A percentile compares a stretch with the other conserved stretches of the same genome.
Evolutionary conservation across 2,113 vertebrate species (phyloP).

Genomic region (Menura novaehollandiae): DNA sequence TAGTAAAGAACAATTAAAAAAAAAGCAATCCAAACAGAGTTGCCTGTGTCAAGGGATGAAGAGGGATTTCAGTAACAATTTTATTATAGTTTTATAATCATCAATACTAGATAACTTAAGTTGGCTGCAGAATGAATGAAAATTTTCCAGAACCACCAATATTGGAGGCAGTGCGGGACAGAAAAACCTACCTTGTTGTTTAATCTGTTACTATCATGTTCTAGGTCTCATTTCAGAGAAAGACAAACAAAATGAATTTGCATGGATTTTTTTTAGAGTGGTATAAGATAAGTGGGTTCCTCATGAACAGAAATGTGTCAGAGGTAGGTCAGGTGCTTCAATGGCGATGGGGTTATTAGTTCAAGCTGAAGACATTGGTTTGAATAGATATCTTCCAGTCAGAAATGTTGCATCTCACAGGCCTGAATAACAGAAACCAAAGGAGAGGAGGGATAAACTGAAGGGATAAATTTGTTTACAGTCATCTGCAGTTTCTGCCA

Average conservation of each 20-base stretch:
- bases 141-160: neutral
- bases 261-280: neutral
- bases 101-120: neutral
- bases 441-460: neutral
- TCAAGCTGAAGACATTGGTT: neutral
- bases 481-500: neutral
- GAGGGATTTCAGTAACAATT: neutral
- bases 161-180: neutral
- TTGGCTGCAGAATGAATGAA: neutral
- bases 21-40: neutral
- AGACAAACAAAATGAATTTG: neutral
- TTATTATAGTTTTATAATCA: neutral
- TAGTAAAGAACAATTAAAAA: neutral
- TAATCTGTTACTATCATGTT: neutral
- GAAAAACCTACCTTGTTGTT: neutral
- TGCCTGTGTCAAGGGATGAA: neutral
- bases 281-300: neutral
- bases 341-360: neutral
- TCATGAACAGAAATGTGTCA: neutral
- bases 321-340: neutral
- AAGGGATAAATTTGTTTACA: constrained; percentile 22
- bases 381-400: neutral
- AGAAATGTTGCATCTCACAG: neutral
- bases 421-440: neutral
- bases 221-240: neutral